Base-by-base conservation (phyloP, 2,797 vertebrate species). In the Eulemur mongoz region DNA sequence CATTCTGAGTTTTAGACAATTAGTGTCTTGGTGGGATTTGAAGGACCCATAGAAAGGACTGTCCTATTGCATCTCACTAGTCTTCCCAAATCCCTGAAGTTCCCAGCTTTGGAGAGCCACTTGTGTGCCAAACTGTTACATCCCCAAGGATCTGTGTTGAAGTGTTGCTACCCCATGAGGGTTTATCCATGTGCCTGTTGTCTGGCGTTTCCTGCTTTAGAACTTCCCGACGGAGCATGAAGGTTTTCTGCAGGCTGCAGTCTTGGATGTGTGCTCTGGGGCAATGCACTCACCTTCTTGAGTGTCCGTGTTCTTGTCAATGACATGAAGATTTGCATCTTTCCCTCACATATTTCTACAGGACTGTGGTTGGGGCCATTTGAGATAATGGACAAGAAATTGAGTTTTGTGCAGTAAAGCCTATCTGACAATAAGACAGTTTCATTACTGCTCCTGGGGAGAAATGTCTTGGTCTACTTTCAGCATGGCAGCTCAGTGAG, bases 291-390 rank as follows among this genome's bases (percentile, higher is more conserved):
- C 76, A 0, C 30, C 38, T 92, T 91, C 32, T 32, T 22, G 38
- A 81, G 25, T 7, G 54, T 63, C 15, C 15, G 8, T 32, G 30
- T 12, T 89, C 17, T 89, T 30, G 27, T 89, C 18, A 90, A 69
- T 32, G 86, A 89, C 89, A 72, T 13, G 27, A 84, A 73, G 7
- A 76, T 59, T 72, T 86, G 89, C 10, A 54, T 78, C 25, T 76
- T 89, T 59, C 65, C 63, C 61, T 89, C 18, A 87, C 32, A 15
- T 93, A 59, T 82, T 94, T 91, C 63, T 83, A 27, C 7, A 80
- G 9, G 35, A 69, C 43, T 13, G 7, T 54, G 4, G n/a, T 43
- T 89, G 38, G 50, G 32, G n/a, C 84, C 59, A 35, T 32, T 80
- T 88, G 40, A 57, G 52, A 75, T 84, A 61, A 61, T 32, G 75